Conservation (phyloP, 1,140 invertebrate species). For the Ptiloglossa arizonensis region DNA sequence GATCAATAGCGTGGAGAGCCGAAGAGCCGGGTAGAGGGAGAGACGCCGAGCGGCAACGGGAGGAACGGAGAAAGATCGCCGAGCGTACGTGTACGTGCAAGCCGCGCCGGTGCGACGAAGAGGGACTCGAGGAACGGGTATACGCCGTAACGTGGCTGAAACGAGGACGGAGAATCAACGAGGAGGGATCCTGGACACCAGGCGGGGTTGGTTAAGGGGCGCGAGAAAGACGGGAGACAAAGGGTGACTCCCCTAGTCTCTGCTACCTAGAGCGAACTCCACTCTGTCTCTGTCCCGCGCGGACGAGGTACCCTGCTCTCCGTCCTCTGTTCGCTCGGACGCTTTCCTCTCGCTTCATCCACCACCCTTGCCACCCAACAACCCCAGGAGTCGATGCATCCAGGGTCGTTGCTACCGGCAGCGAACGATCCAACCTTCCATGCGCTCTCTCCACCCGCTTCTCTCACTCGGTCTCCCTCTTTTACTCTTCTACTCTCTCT, state of each 20-base stretch:
- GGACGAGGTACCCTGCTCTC: no score
- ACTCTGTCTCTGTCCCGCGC: conserved; percentile 49
- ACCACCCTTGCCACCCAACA: conserved; percentile 75
- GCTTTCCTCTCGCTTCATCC: conserved; percentile 57
- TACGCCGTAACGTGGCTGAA: no score
- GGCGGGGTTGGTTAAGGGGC: conserved; percentile 24
- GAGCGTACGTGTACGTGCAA: conserved; percentile 49
- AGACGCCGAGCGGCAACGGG: conserved; percentile 50
- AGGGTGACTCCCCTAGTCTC: conserved; percentile 68
- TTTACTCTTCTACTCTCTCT: background rate
- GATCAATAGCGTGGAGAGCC: conserved; percentile 81
- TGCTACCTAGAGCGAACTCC: conserved; percentile 53
- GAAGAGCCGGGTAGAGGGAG: conserved; percentile 71
- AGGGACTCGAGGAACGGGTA: conserved; percentile 34
- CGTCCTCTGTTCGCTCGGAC: conserved; percentile 47
- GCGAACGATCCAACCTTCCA: conserved; percentile 80
- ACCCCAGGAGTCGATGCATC: conserved; percentile 82
- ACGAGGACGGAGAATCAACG: conserved; percentile 12
- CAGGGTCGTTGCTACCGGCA: conserved; percentile 82
- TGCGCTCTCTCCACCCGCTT: conserved; percentile 53
- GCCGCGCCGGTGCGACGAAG: conserved; percentile 27
- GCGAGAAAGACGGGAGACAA: conserved; percentile 57
- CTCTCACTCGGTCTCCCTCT: conserved; percentile 37
- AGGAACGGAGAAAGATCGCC: conserved; percentile 58
- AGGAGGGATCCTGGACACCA: conserved; percentile 43